A percentile compares a stretch with the other conserved stretches of the same genome.
Conservation (phyloP, 2,113 vertebrate species). For the Phycodurus eques region DNA sequence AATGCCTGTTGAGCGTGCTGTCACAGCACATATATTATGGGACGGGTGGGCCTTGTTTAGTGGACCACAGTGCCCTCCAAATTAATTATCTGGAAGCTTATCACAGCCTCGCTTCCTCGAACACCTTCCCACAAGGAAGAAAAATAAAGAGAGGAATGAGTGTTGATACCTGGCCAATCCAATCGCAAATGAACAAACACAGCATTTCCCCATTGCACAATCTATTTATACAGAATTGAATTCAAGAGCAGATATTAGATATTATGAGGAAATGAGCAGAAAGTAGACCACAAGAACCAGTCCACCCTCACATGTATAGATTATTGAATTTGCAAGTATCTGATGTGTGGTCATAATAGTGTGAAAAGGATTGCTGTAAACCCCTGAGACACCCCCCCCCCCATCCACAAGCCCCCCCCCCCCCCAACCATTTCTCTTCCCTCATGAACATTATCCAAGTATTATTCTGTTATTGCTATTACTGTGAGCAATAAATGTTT, state of each 20-base stretch:
- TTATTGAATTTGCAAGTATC: neutral
- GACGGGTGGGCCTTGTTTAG: slow-evolving; percentile 10
- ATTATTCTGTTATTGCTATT: neutral
- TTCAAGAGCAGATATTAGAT: slow-evolving; percentile 18
- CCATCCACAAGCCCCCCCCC: too few species aligned
- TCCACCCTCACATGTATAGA: neutral
- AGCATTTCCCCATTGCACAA: neutral
- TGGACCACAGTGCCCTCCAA: slow-evolving; percentile 12
- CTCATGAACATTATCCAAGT: neutral
- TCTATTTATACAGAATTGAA: slow-evolving; percentile 11
- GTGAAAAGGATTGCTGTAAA: neutral
- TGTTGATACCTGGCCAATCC: slow-evolving; percentile 8
- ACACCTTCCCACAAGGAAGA: slow-evolving; percentile 10
- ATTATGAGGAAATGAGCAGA: neutral
- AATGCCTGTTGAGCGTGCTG: slow-evolving; percentile 3
- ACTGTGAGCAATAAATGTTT: neutral
- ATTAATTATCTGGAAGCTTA: slow-evolving; percentile 16
- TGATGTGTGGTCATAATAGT: neutral
- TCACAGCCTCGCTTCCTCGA: neutral
- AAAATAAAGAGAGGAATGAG: neutral
- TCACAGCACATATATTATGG: slow-evolving; percentile 7
- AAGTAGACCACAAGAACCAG: neutral
- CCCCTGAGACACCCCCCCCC: too few species aligned
- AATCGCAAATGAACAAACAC: slow-evolving; percentile 16
- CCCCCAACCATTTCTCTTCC: too few species aligned